phyloP scores from a whole-genome alignment of 1,140 invertebrate genomes.

The Euwallacea fornicatus region DNA sequence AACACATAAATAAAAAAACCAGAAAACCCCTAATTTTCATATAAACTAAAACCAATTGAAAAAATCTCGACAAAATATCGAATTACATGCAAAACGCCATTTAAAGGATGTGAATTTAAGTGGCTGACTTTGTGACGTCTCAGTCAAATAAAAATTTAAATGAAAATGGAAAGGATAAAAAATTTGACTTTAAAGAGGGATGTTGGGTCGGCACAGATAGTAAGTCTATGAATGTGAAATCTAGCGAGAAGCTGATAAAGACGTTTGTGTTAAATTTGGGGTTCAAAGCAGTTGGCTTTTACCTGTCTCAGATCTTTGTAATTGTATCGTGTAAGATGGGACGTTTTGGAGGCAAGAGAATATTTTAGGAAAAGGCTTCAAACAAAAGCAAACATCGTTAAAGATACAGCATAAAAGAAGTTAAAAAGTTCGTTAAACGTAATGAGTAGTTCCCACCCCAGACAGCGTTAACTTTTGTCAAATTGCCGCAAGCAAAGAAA shows the following conservation, averaged over 20 bases:
- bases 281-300: conserved; percentile 9
- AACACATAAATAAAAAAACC: conserved; percentile 10
- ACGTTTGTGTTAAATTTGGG: conserved; percentile 10
- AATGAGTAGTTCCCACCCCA: conserved; percentile 40
- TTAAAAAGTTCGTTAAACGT: conserved; percentile 41
- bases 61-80: conserved; percentile 18
- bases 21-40: conserved; percentile 15
- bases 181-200: conserved; percentile 34
- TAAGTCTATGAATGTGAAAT: conserved; percentile 28
- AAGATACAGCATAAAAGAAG: conserved; percentile 30
- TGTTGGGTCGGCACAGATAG: conserved; percentile 27
- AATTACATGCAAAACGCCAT: conserved; percentile 27
- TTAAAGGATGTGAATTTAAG: conserved; percentile 18
- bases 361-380: background rate
- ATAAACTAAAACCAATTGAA: conserved; percentile 5
- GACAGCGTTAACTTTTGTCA: conserved; percentile 38
- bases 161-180: conserved; percentile 25
- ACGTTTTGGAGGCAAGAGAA: background rate
- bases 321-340: background rate
- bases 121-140: conserved; percentile 18
- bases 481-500: conserved; percentile 38
- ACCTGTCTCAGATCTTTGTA: conserved; percentile 17
- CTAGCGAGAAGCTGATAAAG: conserved; percentile 20
- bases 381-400: conserved; percentile 14
- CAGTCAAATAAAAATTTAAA: conserved; percentile 29